A percentile compares a stretch with the other conserved stretches of the same genome.
Evolutionary conservation across 2,797 vertebrate genomes (phyloP).

Genomic region (Luscinia megarhynchos): DNA sequence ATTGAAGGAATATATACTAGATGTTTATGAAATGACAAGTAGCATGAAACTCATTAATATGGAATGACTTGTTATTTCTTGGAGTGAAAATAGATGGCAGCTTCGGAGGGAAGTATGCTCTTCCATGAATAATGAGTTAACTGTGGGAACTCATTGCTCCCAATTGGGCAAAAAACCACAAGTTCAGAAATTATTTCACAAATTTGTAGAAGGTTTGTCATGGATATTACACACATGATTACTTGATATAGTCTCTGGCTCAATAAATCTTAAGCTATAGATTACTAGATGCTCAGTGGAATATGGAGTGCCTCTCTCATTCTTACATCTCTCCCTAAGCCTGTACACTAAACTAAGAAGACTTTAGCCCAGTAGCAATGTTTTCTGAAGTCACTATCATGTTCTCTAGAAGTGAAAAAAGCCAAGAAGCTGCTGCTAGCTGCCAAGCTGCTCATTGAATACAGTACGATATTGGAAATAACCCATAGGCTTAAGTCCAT

Average conservation of each 20-base stretch:
- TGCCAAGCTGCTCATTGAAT: neutral
- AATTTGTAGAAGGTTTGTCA: neutral
- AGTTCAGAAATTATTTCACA: neutral
- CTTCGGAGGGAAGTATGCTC: neutral
- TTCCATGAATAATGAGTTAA: neutral
- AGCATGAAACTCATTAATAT: neutral
- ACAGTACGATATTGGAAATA: neutral
- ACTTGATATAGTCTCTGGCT: neutral
- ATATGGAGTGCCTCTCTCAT: neutral
- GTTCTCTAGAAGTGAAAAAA: neutral
- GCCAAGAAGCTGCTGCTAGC: fast-evolving
- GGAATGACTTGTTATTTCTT: neutral
- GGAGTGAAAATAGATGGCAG: neutral
- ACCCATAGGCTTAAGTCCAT: neutral
- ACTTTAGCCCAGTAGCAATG: neutral
- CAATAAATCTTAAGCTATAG: neutral
- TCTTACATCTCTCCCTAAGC: neutral
- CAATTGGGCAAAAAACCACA: neutral
- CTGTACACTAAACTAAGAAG: neutral
- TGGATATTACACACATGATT: neutral
- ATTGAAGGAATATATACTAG: neutral
- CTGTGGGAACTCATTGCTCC: neutral
- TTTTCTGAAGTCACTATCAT: neutral
- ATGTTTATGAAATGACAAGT: neutral
- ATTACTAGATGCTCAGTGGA: neutral